Evolutionary conservation across 1,140 invertebrate genomes (phyloP).

Genomic region (Aradophagus sp.): DNA sequence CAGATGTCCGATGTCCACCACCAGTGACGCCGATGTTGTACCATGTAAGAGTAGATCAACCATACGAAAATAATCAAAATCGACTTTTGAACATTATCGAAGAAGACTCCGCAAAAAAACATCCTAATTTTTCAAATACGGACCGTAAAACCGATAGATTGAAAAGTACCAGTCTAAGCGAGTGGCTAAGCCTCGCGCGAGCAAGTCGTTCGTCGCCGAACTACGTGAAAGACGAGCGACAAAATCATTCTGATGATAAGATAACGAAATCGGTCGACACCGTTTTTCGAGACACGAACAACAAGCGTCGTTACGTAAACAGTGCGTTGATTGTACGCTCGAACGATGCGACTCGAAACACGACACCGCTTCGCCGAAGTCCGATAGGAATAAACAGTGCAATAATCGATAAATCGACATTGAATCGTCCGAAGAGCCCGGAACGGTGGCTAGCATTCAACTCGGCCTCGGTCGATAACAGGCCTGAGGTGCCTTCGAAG

Average conservation of each 20-base stretch:
- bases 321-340: conserved; percentile 55
- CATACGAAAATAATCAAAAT: conserved; percentile 50
- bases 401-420: conserved; percentile 65
- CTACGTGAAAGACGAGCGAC: no score
- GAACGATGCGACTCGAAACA: conserved; percentile 34
- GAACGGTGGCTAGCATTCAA: conserved; percentile 63
- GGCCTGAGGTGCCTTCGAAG: conserved; percentile 60
- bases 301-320: conserved; percentile 51
- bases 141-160: conserved; percentile 66
- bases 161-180: conserved; percentile 71
- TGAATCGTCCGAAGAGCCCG: conserved; percentile 22
- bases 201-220: conserved; percentile 44
- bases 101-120: conserved; percentile 62
- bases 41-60: conserved; percentile 37
- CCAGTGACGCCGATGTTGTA: conserved; percentile 63
- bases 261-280: conserved; percentile 26
- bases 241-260: conserved; percentile 26
- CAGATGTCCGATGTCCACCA: conserved; percentile 46
- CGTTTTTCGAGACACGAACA: conserved; percentile 4
- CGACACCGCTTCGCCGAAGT: conserved; percentile 57
- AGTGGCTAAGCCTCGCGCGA: conserved; percentile 76
- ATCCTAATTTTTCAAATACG: no score
- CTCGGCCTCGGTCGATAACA: conserved; percentile 68
- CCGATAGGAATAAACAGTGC: conserved; percentile 66
- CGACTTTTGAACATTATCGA: conserved; percentile 77